Conservation (phyloP, 2,797 vertebrate species). For the Eidolon dupreanum region DNA sequence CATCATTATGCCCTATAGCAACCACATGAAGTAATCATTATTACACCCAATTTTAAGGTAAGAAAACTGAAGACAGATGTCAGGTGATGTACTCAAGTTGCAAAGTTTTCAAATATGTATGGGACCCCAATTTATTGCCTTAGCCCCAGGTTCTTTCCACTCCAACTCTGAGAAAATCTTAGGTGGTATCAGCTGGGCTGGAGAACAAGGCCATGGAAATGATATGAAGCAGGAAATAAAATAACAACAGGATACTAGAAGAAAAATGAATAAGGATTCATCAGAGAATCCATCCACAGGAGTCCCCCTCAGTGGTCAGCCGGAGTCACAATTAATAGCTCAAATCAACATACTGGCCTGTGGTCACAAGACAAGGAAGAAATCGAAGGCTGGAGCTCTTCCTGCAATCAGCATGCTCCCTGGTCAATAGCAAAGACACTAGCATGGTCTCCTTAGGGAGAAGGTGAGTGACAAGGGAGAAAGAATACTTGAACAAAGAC, state of each 20-base stretch:
- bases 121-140: background rate
- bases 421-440: background rate
- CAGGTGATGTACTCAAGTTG: background rate
- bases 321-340: background rate
- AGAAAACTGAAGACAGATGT: background rate
- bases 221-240: background rate
- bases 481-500: background rate
- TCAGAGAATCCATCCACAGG: background rate
- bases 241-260: background rate
- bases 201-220: background rate
- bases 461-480: too few relatives aligned
- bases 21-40: background rate
- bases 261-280: background rate
- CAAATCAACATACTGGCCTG: background rate
- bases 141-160: background rate
- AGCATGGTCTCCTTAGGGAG: background rate
- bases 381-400: background rate
- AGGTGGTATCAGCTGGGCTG: background rate
- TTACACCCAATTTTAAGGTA: background rate
- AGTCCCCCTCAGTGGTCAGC: background rate
- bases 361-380: background rate
- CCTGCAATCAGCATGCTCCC: background rate
- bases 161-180: constrained; percentile 1
- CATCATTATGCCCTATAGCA: background rate
- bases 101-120: background rate